These are phyloP conservation scores for Pempheris klunzingeri DNA, from an alignment of 2,797 vertebrate genomes.

Conservation along the genomic window DNA sequence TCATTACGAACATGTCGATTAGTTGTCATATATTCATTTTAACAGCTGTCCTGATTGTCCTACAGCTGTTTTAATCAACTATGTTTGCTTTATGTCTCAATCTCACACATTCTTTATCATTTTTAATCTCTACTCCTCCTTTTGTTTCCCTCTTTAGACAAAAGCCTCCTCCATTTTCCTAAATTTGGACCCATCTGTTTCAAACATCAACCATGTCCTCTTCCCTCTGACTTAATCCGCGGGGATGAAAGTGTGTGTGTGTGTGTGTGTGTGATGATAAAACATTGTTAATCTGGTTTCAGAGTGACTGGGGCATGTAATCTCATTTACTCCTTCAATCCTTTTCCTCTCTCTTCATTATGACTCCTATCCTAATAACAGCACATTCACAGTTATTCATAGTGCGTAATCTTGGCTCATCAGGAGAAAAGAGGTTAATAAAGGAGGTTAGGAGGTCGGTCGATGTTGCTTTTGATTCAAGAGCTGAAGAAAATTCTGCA, in stretches of 20 bases:
- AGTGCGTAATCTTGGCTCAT: slow-evolving; percentile 31
- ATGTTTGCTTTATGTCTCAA: slow-evolving; percentile 10
- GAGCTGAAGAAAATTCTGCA: slow-evolving; percentile 13
- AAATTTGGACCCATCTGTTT: slow-evolving; percentile 53
- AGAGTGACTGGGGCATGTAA: slow-evolving; percentile 61
- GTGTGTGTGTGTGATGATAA: slow-evolving; percentile 30
- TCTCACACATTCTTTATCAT: not conserved
- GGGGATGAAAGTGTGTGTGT: slow-evolving; percentile 38
- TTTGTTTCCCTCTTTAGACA: not conserved
- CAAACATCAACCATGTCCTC: slow-evolving; percentile 23
- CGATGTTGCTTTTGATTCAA: slow-evolving; percentile 24
- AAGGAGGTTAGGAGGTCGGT: slow-evolving; percentile 41
- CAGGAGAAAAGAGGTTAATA: slow-evolving; percentile 40
- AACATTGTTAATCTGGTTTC: slow-evolving; percentile 64
- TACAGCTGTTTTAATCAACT: slow-evolving; percentile 11
- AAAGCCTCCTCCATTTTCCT: not conserved
- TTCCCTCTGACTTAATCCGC: slow-evolving; percentile 56
- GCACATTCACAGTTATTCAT: slow-evolving; percentile 29
- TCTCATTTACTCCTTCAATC: slow-evolving; percentile 60
- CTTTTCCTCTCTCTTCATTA: slow-evolving; percentile 26
- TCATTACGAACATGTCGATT: slow-evolving; percentile 18
- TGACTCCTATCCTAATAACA: slow-evolving; percentile 9
- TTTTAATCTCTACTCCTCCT: not conserved
- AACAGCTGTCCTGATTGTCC: slow-evolving; percentile 20
- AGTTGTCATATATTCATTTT: slow-evolving; percentile 6